A percentile compares a stretch with the other conserved stretches of the same genome.
These are phyloP conservation scores for Fulica atra DNA, from an alignment of 2,113 vertebrate genomes.

Conservation along the genomic window DNA sequence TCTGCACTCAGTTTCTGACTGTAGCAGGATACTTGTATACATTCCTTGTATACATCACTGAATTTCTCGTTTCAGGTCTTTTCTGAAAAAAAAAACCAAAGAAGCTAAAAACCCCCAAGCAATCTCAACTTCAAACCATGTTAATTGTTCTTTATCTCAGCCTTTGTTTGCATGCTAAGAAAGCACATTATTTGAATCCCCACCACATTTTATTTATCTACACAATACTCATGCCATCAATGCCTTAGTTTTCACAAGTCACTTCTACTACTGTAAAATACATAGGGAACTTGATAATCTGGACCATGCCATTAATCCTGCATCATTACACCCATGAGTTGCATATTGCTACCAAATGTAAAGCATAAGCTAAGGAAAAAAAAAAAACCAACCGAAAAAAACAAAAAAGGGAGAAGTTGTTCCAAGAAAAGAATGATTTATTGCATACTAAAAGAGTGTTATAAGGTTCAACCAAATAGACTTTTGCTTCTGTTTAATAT, in stretches of 20 bases:
- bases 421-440: neutral
- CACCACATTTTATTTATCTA: neutral
- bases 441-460: neutral
- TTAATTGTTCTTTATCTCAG: neutral
- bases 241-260: neutral
- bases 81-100: neutral
- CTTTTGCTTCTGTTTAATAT: neutral
- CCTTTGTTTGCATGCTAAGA: neutral
- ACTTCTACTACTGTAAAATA: neutral
- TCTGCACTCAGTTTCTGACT: neutral
- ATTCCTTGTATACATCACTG: neutral
- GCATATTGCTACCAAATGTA: neutral
- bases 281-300: neutral
- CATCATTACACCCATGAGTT: neutral
- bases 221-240: neutral
- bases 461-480: neutral
- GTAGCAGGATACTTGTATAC: neutral
- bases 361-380: neutral
- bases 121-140: neutral
- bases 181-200: neutral
- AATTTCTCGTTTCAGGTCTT: neutral
- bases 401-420: neutral
- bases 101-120: too few relatives aligned
- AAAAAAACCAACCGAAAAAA: neutral
- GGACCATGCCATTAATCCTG: neutral